Base-by-base conservation (phyloP, 53 echinoderm and acorn worm genomes). In the Holothuria leucospilota region DNA sequence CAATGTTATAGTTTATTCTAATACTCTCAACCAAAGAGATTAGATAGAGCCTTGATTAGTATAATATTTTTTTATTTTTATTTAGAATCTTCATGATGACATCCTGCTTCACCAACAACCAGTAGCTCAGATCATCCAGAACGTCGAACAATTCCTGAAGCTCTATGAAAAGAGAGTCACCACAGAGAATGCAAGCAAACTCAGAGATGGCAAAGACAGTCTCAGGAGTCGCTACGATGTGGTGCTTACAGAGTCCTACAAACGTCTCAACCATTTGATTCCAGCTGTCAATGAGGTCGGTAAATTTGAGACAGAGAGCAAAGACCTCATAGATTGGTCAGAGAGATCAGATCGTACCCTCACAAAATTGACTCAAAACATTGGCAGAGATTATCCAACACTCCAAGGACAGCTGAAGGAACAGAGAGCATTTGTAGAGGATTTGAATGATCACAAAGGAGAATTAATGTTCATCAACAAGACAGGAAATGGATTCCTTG, bases 401-500 rank as follows among this genome's bases (percentile, higher is more conserved):
- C 79, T 99, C 12, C 93, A 92, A 90, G 80, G 87, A 27, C 94
- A 99, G 84, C 89, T 91, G 68, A 92, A 93, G 41, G 92, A 93
- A 69, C 91, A 92, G 49, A 82, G 91, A 15, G 87, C 77, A 12
- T 93, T 96, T 84, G 84, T 87, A 26, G 96, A 96, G 78, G 96
- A 96, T 61, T 75, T 96, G 82, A 94, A 92, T 53, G 96, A 96
- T 68, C 96, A 96, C 88, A 96, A 96, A 89, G 94, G 94, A 81
- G 96, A 96, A 62, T 59, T 94, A 51, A 96, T 94, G 68, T 96
- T 94, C 88, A 94, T 96, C 94, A 94, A 88, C 82, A 96, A 92
- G 94, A 92, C 91, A 8, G 93, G 96, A 38, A 79, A 84, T 29
- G 90, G 90, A 28, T 96, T 89, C 85, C 63, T 87, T 72, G 93